These are phyloP conservation scores for Palloptera scutellata DNA, from an alignment of 2,888 invertebrate genomes.

Conservation along the genomic window DNA sequence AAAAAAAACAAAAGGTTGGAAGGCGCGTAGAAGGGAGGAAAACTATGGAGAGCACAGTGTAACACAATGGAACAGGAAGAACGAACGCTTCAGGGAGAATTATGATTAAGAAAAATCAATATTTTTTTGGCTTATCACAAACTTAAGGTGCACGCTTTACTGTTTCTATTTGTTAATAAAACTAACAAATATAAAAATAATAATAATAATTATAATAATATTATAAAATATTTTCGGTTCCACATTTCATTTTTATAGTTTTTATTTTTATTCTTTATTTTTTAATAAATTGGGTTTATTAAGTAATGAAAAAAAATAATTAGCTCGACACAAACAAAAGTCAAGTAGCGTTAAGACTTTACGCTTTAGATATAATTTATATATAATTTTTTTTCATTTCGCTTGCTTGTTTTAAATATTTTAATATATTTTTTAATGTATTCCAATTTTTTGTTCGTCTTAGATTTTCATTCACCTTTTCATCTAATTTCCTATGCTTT, in stretches of 20 bases:
- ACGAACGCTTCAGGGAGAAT: too few species aligned
- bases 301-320: constrained; percentile 7
- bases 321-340: constrained; percentile 22
- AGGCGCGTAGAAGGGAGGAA: not conserved
- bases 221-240: not conserved
- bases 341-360: not conserved
- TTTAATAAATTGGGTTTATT: constrained; percentile 2
- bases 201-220: not conserved
- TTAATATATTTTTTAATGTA: constrained; percentile 31
- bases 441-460: not conserved
- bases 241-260: not conserved
- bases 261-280: constrained; percentile 1
- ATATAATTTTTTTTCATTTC: not conserved
- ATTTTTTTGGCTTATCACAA: too few species aligned
- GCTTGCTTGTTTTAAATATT: constrained; percentile 2
- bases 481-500: too few species aligned
- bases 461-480: constrained; percentile 3
- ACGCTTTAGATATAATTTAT: not conserved
- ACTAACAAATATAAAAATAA: not conserved
- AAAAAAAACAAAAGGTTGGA: not conserved
- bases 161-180: not conserved
- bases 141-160: too few species aligned
- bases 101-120: too few species aligned
- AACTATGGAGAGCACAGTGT: too few species aligned
- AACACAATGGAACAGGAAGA: too few species aligned